Base-by-base conservation (phyloP, 1,140 invertebrate species). In the Myzus persicae region DNA sequence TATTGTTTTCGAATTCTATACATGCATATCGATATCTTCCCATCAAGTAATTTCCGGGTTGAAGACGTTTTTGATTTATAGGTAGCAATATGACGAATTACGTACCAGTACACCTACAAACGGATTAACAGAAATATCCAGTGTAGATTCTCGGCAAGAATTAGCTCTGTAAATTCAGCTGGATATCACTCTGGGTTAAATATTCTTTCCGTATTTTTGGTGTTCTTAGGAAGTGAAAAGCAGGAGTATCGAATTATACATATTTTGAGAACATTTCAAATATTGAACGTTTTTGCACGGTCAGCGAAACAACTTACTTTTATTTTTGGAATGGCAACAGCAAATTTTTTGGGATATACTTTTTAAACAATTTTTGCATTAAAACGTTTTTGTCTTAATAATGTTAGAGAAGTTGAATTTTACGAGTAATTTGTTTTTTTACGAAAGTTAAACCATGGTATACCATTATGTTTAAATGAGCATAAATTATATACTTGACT, bases 1-100 rank as follows among this genome's bases (percentile, higher is more conserved):
- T 89, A 89, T 89, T 89, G 88, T 89, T 89, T 54, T 54, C n/a
- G 8, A 89, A 40, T 54, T 26, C 48, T 40, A 54, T 54, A 36
- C 8, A 89, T 54, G 5, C 46, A 48, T 48, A 48, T 48, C n/a
- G n/a, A 4, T 51, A n/a, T 76, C 22, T 51, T 88, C 8, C 18
- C 31, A 88, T 88, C 20, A 36, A 36, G 22, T 44, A 9, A 36
- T 89, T 89, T 89, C 20, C 46, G 24, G 46, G 51, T 89, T 36
- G 48, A 54, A 89, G n/a, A 89, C 36, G 20, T 38, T 89, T 88
- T 40, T 51, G n/a, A 46, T 87, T 44, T 46, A n/a, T n/a, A 59
- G 6, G 31, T 31, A 48, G 6, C 46, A 87, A 87, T 46, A 87
- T 44, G 0, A 46, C 44, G 6, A 31, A 2, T n/a, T 7, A 26